Evolutionary conservation across 37 sponge, comb jelly and placozoan genomes (phyloP).

Genomic region (Agelas oroides): DNA sequence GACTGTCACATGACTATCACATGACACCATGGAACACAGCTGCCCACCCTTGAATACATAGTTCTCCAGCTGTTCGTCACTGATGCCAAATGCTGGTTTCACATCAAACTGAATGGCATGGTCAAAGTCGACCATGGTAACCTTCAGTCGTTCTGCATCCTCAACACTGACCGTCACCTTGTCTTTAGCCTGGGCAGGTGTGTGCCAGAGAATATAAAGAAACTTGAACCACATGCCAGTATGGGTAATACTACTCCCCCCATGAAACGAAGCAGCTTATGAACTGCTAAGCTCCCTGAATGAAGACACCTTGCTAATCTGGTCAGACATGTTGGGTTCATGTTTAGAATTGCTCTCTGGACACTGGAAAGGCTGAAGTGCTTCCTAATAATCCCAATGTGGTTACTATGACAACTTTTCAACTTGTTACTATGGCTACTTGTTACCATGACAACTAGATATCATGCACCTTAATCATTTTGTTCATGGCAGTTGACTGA

Average conservation of each 20-base stretch:
- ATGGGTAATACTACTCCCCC: too few species aligned
- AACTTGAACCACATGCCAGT: too few species aligned
- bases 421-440: too few species aligned
- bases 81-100: constrained; percentile 93
- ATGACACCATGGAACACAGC: too few species aligned
- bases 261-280: too few species aligned
- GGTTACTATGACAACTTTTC: too few species aligned
- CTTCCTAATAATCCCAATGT: too few species aligned
- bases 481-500: constrained; percentile 90
- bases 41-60: constrained; percentile 79
- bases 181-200: constrained; percentile 72
- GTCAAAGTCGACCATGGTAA: constrained; percentile 85
- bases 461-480: constrained; percentile 79
- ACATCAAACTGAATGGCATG: constrained; percentile 89
- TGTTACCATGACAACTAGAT: too few species aligned
- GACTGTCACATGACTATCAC: too few species aligned
- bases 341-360: too few species aligned
- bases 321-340: not conserved
- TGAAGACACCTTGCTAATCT: too few species aligned
- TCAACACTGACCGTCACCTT: constrained; percentile 80
- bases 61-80: constrained; percentile 79
- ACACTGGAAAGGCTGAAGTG: not conserved
- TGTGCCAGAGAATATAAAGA: not conserved
- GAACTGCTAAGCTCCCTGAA: too few species aligned
- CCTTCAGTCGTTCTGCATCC: constrained; percentile 76